phyloP scores from a whole-genome alignment of 2,888 invertebrate genomes.

The Cataglyphis rosenhaueri region DNA sequence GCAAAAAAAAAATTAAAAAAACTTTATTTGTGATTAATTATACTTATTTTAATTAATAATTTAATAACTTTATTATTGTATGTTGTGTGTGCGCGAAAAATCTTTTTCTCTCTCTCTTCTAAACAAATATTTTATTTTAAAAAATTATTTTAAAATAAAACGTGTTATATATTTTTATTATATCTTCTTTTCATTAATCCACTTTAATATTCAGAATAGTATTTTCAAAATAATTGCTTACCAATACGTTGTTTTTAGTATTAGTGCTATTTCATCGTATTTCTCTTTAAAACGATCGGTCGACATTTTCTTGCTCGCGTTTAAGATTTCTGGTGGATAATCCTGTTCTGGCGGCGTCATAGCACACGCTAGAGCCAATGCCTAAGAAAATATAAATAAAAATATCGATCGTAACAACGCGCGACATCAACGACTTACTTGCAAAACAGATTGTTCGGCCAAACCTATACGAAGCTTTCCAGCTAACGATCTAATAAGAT shows the following conservation, averaged over 20 bases:
- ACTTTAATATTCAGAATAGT: conserved; percentile 12
- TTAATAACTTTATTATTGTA: background rate
- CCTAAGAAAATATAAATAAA: conserved; percentile 86
- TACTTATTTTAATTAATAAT: background rate
- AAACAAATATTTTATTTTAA: background rate
- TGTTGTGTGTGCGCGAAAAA: background rate
- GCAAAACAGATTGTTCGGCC: conserved; percentile 97
- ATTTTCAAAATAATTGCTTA: conserved; percentile 80
- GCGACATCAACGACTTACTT: conserved; percentile 78
- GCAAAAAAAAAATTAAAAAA: background rate
- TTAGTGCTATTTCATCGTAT: conserved; percentile 91
- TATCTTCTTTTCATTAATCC: conserved; percentile 16
- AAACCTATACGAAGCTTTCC: conserved; percentile 98
- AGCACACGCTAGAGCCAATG: conserved; percentile 95
- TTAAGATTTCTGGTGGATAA: conserved; percentile 88
- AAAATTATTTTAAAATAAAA: background rate
- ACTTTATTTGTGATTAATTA: background rate
- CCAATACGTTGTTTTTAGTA: conserved; percentile 97
- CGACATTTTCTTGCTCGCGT: conserved; percentile 88
- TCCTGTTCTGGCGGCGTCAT: conserved; percentile 92
- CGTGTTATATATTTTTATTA: too few relatives aligned
- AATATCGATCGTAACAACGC: background rate
- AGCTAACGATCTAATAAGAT: conserved; percentile 94
- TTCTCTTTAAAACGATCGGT: conserved; percentile 91
- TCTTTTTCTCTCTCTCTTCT: background rate